Evolutionary conservation across 2,888 invertebrate species (phyloP).

Genomic region (Hemithea aestivaria): DNA sequence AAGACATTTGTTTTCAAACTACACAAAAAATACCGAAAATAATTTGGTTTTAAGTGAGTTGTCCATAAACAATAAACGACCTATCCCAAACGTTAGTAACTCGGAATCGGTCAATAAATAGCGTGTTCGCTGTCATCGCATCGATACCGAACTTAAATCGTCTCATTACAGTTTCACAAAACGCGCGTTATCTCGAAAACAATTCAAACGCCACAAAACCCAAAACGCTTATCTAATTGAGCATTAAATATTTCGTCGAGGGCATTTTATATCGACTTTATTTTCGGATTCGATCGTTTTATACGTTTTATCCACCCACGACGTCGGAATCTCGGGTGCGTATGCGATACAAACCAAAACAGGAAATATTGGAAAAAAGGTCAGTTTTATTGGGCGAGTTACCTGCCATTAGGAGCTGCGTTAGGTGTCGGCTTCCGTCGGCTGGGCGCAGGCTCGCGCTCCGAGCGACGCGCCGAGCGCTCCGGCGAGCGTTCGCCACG

Average conservation of each 20-base stretch:
- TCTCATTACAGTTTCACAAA: slow-evolving; percentile 57
- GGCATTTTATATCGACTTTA: slow-evolving; percentile 74
- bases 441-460: slow-evolving; percentile 37
- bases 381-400: slow-evolving; percentile 73
- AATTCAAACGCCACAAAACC: slow-evolving; percentile 73
- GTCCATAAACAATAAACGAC: slow-evolving; percentile 59
- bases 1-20: slow-evolving; percentile 75
- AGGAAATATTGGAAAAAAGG: slow-evolving; percentile 74
- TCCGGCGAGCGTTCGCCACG: slow-evolving; percentile 39
- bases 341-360: slow-evolving; percentile 68
- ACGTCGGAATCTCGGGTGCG: slow-evolving; percentile 65
- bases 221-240: slow-evolving; percentile 78
- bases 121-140: slow-evolving; percentile 32
- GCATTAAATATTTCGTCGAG: slow-evolving; percentile 77
- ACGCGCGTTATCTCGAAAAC: slow-evolving; percentile 63
- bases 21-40: slow-evolving; percentile 63
- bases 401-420: slow-evolving; percentile 74
- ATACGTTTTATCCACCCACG: slow-evolving; percentile 76
- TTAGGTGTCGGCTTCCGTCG: slow-evolving; percentile 77
- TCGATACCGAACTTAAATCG: slow-evolving; percentile 39
- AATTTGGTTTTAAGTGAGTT: slow-evolving; percentile 63
- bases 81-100: slow-evolving; percentile 36
- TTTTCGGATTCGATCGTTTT: slow-evolving; percentile 69
- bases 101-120: slow-evolving; percentile 39
- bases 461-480: too few species aligned